Base-by-base conservation (phyloP, 2,797 vertebrate species). In the Cichlasoma orientale region DNA sequence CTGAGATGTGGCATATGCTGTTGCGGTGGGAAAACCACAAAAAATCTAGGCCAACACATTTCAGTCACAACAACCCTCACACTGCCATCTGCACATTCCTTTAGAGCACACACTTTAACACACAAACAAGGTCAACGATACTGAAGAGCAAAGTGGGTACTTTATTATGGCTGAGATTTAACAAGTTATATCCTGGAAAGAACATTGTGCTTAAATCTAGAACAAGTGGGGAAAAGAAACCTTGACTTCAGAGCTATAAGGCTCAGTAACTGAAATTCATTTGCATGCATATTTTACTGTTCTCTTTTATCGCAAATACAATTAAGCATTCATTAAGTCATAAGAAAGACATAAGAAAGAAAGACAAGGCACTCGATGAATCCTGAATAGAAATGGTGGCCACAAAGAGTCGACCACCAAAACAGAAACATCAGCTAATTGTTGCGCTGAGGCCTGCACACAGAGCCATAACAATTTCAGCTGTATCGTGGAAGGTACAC, bases 11-110 rank as follows among this genome's bases (percentile, higher is more conserved):
- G 56, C 63, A 84, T 23, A 9, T 68, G 69, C 16, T 36, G 70
- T 71, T 63, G 68, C 21, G 2, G 66, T 38, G 41, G 71, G 61
- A 33, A 74, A 36, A 83, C 72, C 59, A 27, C 11, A 44, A 50
- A 31, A 92, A 88, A 93, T 88, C 77, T 90, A 91, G 91, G 91
- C 78, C 87, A 90, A 74, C 71, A 78, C 77, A 75, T 79, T 78
- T 79, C 50, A 80, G 81, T 78, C 72, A 82, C 78, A 76, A 86
- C 86, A 84, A 81, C 52, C 73, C 77, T 59, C 58, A 73, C 54
- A 56, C 80, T 69, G 78, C 70, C 77, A 82, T 86, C 89, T n/a
- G 12, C 74, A 78, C 14, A 90, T 90, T 92, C 79, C 75, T 88
- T 87, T 63, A 89, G 78, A 92, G 91, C 59, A 59, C 19, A 53